Conservation (phyloP, 2,113 vertebrate species). For the Fregata magnificens region DNA sequence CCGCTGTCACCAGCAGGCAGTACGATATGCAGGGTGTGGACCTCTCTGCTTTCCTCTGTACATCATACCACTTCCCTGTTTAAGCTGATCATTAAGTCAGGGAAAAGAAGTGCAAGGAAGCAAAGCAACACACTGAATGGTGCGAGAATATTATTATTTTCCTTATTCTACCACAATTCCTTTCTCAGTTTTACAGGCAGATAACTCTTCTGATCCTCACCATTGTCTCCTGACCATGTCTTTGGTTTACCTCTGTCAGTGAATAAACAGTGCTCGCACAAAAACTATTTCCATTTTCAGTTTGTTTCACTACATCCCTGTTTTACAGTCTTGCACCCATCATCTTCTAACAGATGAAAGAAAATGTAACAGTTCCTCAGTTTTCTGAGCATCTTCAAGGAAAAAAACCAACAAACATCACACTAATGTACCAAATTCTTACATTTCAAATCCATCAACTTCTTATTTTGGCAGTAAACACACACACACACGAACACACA, state of each 20-base stretch:
- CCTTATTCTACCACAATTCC: background rate
- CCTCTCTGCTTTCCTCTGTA: background rate
- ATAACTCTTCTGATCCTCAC: background rate
- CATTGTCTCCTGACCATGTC: background rate
- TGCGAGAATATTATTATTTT: background rate
- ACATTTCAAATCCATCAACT: background rate
- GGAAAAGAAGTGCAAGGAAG: background rate
- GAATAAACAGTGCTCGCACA: background rate
- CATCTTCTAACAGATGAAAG: background rate
- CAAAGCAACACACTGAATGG: background rate
- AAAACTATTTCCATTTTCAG: background rate
- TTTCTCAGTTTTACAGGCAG: background rate
- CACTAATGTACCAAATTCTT: background rate
- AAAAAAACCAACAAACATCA: background rate
- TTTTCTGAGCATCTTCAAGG: background rate
- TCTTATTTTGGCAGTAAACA: background rate
- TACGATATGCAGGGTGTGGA: rapidly evolving
- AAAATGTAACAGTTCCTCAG: background rate
- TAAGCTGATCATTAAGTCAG: background rate
- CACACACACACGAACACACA: too few relatives aligned
- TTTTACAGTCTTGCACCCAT: background rate
- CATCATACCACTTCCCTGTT: background rate
- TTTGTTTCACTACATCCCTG: background rate
- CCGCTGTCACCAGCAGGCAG: background rate
- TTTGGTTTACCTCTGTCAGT: background rate